phyloP scores from a whole-genome alignment of 2,113 vertebrate species.

The Ophthalmolycus amberensis region DNA sequence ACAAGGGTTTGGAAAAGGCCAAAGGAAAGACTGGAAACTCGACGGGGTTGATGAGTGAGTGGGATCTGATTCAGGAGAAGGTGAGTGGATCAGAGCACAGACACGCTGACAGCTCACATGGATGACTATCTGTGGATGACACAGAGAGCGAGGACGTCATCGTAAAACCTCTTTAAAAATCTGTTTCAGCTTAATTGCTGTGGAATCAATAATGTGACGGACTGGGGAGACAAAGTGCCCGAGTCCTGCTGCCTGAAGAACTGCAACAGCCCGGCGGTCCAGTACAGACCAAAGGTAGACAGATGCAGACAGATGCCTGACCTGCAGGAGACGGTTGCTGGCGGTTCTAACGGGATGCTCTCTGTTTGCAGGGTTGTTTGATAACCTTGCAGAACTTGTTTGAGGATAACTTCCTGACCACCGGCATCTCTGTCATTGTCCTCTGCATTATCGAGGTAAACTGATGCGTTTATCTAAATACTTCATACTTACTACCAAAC shows the following conservation, averaged over 20 bases:
- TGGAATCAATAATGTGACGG: constrained; percentile 50
- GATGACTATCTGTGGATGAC: too few species aligned
- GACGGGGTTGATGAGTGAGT: constrained; percentile 40
- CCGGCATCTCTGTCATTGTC: constrained; percentile 79
- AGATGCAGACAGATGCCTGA: background rate
- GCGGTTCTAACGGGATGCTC: background rate
- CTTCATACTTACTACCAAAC: background rate
- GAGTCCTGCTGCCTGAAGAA: rapidly evolving
- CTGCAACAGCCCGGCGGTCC: rapidly evolving
- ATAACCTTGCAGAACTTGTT: background rate
- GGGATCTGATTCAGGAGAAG: constrained; percentile 64
- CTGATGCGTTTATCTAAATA: background rate
- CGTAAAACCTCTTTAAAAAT: background rate
- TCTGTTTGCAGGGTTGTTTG: constrained; percentile 78
- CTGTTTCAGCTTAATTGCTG: constrained; percentile 77
- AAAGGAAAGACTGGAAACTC: background rate
- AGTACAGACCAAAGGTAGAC: constrained; percentile 31
- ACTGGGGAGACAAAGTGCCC: constrained; percentile 62
- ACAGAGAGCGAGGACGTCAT: background rate
- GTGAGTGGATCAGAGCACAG: constrained; percentile 60
- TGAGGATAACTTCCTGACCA: constrained; percentile 74
- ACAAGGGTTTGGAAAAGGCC: rapidly evolving
- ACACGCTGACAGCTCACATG: background rate
- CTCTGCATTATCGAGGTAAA: constrained; percentile 84
- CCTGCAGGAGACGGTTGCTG: background rate